phyloP scores from a whole-genome alignment of 2,888 invertebrate species.

The Aricia artaxerxes region DNA sequence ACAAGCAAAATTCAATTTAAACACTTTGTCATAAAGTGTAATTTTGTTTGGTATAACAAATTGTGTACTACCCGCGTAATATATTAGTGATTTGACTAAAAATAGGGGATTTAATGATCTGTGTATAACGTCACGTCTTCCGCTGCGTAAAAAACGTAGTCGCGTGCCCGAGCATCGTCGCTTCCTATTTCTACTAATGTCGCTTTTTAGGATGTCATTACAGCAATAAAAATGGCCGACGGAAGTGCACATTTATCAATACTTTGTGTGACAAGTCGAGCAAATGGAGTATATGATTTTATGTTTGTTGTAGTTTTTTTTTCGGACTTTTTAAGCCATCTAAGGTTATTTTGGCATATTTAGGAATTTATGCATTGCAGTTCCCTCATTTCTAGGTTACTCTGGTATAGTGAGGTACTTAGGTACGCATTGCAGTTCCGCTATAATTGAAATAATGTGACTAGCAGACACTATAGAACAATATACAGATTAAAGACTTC shows the following conservation, averaged over 20 bases:
- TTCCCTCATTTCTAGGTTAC: no score
- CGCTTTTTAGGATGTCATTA: conserved; percentile 43
- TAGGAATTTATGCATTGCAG: no score
- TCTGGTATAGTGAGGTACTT: no score
- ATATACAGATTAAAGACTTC: no score
- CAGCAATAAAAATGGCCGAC: conserved; percentile 29
- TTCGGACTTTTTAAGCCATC: background rate
- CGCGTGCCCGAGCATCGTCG: conserved; percentile 40
- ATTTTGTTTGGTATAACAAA: background rate
- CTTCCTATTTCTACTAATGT: conserved; percentile 39
- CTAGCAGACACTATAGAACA: no score
- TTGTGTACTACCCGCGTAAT: background rate
- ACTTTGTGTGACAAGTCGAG: background rate
- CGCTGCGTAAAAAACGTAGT: conserved; percentile 66
- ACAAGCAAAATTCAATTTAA: conserved; percentile 52
- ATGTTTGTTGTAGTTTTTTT: background rate
- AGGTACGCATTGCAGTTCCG: no score
- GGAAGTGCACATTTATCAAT: conserved; percentile 33
- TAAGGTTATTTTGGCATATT: no score
- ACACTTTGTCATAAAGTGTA: background rate
- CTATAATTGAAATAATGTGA: no score
- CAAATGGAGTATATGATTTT: conserved; percentile 10
- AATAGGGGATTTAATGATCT: conserved; percentile 70
- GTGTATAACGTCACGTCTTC: conserved; percentile 72
- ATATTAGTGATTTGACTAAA: conserved; percentile 59